Conservation (phyloP, 2,113 vertebrate species). For the Macaca nemestrina region DNA sequence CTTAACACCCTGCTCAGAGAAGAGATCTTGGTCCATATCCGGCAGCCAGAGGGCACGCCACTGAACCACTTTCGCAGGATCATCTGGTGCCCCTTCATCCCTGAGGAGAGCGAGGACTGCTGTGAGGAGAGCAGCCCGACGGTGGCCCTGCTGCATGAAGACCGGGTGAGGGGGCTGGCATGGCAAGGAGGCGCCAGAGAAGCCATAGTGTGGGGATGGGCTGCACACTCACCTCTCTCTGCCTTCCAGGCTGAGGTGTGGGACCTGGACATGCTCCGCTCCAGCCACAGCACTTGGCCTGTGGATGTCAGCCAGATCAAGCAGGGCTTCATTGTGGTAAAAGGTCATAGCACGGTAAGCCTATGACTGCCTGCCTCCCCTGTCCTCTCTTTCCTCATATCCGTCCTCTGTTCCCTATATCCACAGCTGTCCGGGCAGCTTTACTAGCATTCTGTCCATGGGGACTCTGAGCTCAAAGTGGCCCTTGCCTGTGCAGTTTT, state of each 20-base stretch:
- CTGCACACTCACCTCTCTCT: neutral
- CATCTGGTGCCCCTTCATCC: conserved; percentile 98
- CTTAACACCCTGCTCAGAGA: conserved; percentile 90
- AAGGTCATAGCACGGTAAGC: conserved; percentile 94
- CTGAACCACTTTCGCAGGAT: conserved; percentile 94
- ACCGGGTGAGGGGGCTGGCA: conserved; percentile 86
- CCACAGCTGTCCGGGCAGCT: neutral
- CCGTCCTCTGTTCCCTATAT: neutral
- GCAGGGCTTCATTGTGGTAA: conserved; percentile 95
- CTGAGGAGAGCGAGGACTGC: conserved; percentile 94
- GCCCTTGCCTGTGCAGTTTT: neutral
- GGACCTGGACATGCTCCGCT: conserved; percentile 95
- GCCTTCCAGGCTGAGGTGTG: conserved; percentile 94
- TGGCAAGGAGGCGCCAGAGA: neutral
- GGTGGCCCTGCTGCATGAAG: conserved; percentile 93
- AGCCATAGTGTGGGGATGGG: neutral
- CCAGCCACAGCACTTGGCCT: conserved; percentile 91
- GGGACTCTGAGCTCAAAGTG: neutral
- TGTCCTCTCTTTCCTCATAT: neutral
- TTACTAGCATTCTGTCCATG: neutral
- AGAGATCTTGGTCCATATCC: conserved; percentile 94
- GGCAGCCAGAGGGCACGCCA: conserved; percentile 88
- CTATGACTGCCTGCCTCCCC: neutral
- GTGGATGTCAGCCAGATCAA: conserved; percentile 91
- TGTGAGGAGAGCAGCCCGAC: conserved; percentile 94